Conservation (phyloP, 2,797 vertebrate species). For the Hybognathus amarus region DNA sequence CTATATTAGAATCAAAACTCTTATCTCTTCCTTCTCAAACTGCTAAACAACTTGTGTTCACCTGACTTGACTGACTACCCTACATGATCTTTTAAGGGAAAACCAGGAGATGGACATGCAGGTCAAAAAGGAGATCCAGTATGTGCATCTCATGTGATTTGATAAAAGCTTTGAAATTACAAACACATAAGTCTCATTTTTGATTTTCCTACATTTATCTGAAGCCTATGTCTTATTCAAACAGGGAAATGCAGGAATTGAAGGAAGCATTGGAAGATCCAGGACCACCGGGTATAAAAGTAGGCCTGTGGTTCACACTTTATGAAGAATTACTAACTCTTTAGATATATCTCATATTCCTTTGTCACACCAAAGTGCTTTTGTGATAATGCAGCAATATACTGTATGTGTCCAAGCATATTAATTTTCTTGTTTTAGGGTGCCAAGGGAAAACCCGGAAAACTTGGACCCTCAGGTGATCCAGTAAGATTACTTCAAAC, state of each 20-base stretch:
- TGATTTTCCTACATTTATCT: background rate
- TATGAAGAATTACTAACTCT: background rate
- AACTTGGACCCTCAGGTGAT: conserved; percentile 82
- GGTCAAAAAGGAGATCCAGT: conserved; percentile 78
- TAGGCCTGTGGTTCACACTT: conserved; percentile 59
- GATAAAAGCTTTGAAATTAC: background rate
- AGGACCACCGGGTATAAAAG: conserved; percentile 72
- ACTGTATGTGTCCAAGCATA: background rate
- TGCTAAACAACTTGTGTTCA: background rate
- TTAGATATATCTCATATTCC: background rate
- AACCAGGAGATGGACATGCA: conserved; percentile 67
- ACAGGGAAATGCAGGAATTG: conserved; percentile 73
- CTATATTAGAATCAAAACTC: background rate
- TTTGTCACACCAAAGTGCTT: background rate
- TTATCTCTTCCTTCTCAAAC: background rate
- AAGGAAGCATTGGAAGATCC: conserved; percentile 77
- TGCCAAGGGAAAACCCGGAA: conserved; percentile 74
- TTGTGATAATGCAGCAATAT: background rate
- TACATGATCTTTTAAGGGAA: conserved; percentile 67
- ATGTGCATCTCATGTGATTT: conserved; percentile 53
- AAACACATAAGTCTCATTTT: background rate
- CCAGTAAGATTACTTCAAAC: conserved; percentile 82
- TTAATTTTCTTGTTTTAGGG: conserved; percentile 67
- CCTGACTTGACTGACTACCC: background rate
- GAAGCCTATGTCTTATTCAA: background rate